Conservation (phyloP, 2,888 invertebrate genomes). For the Xestoiulus laeticollis region DNA sequence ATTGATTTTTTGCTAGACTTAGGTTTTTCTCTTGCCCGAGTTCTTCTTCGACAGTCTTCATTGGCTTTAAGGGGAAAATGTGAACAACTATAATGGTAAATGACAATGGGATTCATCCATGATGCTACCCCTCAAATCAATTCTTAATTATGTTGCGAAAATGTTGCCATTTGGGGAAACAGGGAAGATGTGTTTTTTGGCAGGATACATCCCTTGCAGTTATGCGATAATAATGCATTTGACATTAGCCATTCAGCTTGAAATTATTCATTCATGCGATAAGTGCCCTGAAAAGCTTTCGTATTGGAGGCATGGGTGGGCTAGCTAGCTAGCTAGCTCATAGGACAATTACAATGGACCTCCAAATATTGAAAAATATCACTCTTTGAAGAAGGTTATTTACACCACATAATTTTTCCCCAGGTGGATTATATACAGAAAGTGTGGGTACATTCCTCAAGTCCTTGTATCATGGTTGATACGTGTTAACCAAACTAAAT, state of each 20-base stretch:
- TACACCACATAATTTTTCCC: too few relatives aligned
- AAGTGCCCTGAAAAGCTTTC: not conserved
- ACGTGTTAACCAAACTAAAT: too few relatives aligned
- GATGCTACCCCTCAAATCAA: constrained; percentile 1
- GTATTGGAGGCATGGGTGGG: too few relatives aligned
- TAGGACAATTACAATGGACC: too few relatives aligned
- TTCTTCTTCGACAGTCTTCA: not conserved
- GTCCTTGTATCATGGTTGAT: too few relatives aligned
- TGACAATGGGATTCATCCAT: not conserved
- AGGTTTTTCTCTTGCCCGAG: not conserved
- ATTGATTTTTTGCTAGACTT: not conserved
- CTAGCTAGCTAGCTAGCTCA: too few relatives aligned
- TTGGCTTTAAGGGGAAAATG: not conserved
- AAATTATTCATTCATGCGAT: not conserved
- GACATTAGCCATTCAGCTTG: not conserved
- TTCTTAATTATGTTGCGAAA: constrained; percentile 10
- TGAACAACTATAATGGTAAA: not conserved
- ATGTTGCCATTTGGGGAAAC: constrained; percentile 1
- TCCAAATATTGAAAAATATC: too few relatives aligned
- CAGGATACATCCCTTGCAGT: not conserved
- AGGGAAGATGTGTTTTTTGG: not conserved
- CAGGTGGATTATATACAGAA: too few relatives aligned
- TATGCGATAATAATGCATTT: not conserved
- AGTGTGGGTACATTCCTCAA: too few relatives aligned
- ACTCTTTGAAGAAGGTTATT: too few relatives aligned